Percentiles rank a stretch among this genome's conserved stretches.
phyloP scores from a whole-genome alignment of 1,140 invertebrate genomes.

The Panulirus ornatus region DNA sequence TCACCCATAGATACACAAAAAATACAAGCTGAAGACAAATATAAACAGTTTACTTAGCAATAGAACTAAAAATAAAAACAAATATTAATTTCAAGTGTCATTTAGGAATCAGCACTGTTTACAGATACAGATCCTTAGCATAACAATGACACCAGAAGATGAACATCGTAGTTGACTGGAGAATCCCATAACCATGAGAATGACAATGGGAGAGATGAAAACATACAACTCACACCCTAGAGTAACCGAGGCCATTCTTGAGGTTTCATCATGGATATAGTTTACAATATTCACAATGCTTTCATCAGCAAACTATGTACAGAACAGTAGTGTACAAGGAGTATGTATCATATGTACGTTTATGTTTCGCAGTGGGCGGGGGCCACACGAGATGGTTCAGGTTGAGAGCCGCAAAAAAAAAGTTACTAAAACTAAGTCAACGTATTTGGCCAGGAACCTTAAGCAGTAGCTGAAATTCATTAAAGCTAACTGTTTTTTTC shows the following conservation, averaged over 20 bases:
- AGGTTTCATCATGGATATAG: conserved; percentile 62
- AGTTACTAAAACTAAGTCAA: conserved; percentile 38
- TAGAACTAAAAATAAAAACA: not conserved
- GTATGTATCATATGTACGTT: conserved; percentile 50
- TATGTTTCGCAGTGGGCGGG: conserved; percentile 57
- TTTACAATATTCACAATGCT: conserved; percentile 68
- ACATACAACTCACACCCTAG: conserved; percentile 39
- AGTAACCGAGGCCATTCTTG: conserved; percentile 50
- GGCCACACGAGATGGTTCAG: conserved; percentile 54
- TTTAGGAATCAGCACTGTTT: conserved; percentile 3
- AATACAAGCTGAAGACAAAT: not conserved
- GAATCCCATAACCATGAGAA: conserved; percentile 44
- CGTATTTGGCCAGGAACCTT: conserved; percentile 40
- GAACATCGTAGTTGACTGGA: conserved; percentile 31
- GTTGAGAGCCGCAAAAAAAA: conserved; percentile 43
- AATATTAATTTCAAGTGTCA: not conserved
- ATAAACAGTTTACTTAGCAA: not conserved
- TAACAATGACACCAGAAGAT: conserved; percentile 29
- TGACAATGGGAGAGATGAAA: conserved; percentile 48
- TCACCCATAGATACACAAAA: too few relatives aligned
- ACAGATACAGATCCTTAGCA: conserved; percentile 13
- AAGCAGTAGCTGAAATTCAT: conserved; percentile 39
- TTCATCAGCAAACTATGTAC: conserved; percentile 65
- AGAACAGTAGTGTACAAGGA: conserved; percentile 49
- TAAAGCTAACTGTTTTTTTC: conserved; percentile 2